Evolutionary conservation across 2,888 invertebrate genomes (phyloP), one percentile per base, ranked within the genome.

Genomic region (Caprella mutica): DNA sequence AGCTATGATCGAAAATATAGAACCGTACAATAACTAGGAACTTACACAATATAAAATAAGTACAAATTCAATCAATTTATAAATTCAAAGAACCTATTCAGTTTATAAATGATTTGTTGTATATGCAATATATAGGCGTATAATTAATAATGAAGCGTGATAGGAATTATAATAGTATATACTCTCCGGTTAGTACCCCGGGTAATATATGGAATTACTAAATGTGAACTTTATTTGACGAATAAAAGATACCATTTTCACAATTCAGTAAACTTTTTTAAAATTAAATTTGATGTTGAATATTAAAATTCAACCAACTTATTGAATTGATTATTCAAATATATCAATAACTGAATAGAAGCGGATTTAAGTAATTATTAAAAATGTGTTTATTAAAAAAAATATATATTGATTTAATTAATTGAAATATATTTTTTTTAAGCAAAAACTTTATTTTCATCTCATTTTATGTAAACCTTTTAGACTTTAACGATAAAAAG

Each of bases 281-380:
- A n/a, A n/a, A n/a, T n/a, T n/a, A n/a, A n/a, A n/a, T n/a, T n/a
- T n/a, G n/a, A n/a, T n/a, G n/a, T n/a, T n/a, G n/a, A n/a, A n/a
- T n/a, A n/a, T n/a, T n/a, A n/a, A n/a, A n/a, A n/a, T n/a, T n/a
- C n/a, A n/a, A n/a, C n/a, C n/a, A n/a, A n/a, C n/a, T n/a, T n/a
- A n/a, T n/a, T n/a, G n/a, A n/a, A n/a, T n/a, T n/a, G n/a, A n/a
- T 27, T 44, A 55, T 55, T 56, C 38, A 48, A 56, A 58, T 56
- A 55, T 54, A 40, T 57, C 38, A 38, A 35, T 46, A 57, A 43
- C 29, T 43, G 30, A 40, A 42, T 42, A 27, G 24, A 57, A 24
- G 27, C 27, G 21, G 19, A 46, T 55, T 24, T 46, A 30, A 46
- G 24, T 46, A 30, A 21, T 14, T 33, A 21, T 35, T n/a, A 30